phyloP scores from a whole-genome alignment of 2,113 vertebrate genomes.

The Heterotis niloticus region DNA sequence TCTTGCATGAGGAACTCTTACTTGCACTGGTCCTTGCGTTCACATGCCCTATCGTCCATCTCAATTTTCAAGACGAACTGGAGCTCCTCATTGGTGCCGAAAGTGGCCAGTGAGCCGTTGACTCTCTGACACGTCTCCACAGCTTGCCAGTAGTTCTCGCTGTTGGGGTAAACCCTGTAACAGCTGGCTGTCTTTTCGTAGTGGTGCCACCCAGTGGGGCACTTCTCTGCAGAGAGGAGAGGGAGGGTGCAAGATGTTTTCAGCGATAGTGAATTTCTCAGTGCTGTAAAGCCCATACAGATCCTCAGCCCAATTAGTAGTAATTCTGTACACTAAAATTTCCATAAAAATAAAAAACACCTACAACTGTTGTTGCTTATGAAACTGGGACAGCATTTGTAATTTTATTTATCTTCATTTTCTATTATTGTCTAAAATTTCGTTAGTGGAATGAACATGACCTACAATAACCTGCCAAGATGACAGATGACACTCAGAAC shows the following conservation, averaged over 20 bases:
- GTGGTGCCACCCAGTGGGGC: conserved; percentile 93
- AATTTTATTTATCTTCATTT: too few species aligned
- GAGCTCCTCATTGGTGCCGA: conserved; percentile 91
- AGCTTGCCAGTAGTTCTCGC: conserved; percentile 95
- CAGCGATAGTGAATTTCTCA: too few species aligned
- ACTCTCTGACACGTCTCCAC: conserved; percentile 91
- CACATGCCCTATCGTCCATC: conserved; percentile 82
- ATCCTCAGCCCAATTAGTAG: too few species aligned
- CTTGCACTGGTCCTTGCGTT: conserved; percentile 85
- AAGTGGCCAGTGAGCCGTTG: conserved; percentile 89
- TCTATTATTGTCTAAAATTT: too few species aligned
- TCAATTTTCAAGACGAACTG: conserved; percentile 92
- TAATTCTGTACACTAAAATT: too few species aligned
- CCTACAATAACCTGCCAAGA: too few species aligned
- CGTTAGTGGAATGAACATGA: too few species aligned
- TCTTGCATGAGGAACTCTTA: conserved; percentile 54
- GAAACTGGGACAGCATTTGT: too few species aligned
- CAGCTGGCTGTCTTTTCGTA: conserved; percentile 98
- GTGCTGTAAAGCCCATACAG: too few species aligned
- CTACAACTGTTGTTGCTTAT: too few species aligned
- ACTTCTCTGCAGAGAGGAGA: conserved; percentile 77
- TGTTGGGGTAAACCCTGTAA: conserved; percentile 84
- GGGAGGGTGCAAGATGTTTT: neutral
- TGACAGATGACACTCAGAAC: too few species aligned
- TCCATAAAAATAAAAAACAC: too few species aligned